Evolutionary conservation across 2,113 vertebrate genomes (phyloP).

Genomic region (Donacobius atricapilla): DNA sequence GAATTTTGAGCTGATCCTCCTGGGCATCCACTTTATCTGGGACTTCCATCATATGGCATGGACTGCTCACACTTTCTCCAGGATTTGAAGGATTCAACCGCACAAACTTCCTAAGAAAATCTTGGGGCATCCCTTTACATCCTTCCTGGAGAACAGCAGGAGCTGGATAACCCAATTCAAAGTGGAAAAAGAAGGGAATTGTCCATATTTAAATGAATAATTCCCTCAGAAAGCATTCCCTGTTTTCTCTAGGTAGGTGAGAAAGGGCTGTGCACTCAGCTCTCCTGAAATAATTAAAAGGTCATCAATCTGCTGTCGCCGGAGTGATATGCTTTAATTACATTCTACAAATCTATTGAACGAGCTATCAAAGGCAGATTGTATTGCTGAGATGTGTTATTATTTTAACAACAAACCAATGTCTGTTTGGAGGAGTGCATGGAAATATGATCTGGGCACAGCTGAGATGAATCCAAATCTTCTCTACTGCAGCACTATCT

Average conservation of each 20-base stretch:
- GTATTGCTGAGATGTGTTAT: constrained; percentile 70
- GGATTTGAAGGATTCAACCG: not conserved
- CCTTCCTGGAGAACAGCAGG: not conserved
- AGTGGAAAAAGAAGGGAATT: not conserved
- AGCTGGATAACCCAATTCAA: not conserved
- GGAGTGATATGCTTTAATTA: constrained; percentile 85
- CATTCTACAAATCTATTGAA: constrained; percentile 88
- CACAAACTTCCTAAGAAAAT: not conserved
- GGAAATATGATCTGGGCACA: not conserved
- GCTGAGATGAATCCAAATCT: not conserved
- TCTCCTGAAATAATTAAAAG: constrained; percentile 88
- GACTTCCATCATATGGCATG: not conserved
- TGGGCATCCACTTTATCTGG: not conserved
- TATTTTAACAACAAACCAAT: constrained; percentile 66
- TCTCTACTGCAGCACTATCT: not conserved
- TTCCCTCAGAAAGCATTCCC: not conserved
- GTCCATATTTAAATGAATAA: not conserved
- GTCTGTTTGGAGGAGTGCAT: not conserved
- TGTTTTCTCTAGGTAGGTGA: constrained; percentile 15
- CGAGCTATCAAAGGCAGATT: constrained; percentile 58
- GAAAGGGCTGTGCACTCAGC: constrained; percentile 81
- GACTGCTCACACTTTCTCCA: not conserved
- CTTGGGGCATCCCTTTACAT: not conserved
- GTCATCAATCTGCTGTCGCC: constrained; percentile 84
- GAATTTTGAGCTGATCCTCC: not conserved